A percentile compares a stretch with the other conserved stretches of the same genome.
Evolutionary conservation across 2,888 invertebrate genomes (phyloP).

Genomic region (Lasius platythorax): DNA sequence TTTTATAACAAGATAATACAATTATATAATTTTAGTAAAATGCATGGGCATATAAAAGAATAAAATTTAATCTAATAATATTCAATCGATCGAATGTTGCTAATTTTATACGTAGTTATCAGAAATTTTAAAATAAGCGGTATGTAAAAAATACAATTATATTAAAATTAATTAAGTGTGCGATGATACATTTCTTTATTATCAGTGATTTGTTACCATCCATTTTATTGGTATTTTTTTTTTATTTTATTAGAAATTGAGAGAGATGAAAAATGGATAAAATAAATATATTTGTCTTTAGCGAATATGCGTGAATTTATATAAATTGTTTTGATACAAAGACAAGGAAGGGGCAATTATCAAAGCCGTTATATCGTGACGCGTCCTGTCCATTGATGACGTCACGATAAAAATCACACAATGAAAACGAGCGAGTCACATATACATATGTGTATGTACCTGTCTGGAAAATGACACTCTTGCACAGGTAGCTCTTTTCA

Average conservation of each 20-base stretch:
- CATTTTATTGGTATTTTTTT: neutral
- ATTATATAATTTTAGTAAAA: too few relatives aligned
- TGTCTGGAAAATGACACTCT: slow-evolving; percentile 41
- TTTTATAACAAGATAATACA: too few relatives aligned
- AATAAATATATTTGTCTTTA: neutral
- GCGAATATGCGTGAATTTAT: neutral
- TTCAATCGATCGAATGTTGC: neutral
- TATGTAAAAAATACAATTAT: neutral
- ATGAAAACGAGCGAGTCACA: neutral
- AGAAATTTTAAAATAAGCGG: too few relatives aligned
- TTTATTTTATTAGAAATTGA: neutral
- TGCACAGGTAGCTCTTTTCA: slow-evolving; percentile 40
- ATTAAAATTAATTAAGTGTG: slow-evolving; percentile 1
- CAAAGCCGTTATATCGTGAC: neutral
- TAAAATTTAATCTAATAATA: neutral
- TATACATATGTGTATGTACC: neutral
- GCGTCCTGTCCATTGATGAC: neutral
- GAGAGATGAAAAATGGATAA: neutral
- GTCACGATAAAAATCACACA: slow-evolving; percentile 22
- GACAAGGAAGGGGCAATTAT: neutral
- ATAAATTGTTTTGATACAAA: neutral
- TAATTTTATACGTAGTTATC: neutral
- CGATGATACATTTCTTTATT: neutral
- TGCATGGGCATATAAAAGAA: neutral
- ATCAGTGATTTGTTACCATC: neutral